Evolutionary conservation across 2,888 invertebrate genomes (phyloP).

Genomic region (Nebria brevicollis): DNA sequence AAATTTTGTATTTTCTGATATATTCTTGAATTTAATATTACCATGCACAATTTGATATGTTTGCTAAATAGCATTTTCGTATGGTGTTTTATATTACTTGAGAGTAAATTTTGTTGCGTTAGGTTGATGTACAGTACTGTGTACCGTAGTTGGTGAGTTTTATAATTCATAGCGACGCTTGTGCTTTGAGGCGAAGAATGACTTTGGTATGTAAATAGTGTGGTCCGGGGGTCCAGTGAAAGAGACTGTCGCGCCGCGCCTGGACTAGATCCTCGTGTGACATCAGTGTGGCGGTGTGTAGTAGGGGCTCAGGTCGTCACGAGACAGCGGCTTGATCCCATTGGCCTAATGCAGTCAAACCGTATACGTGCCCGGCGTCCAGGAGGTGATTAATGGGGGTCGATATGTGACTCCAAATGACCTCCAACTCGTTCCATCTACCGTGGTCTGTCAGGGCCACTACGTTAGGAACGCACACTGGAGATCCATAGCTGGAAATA

Average conservation of each 20-base stretch:
- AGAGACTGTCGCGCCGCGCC: not conserved
- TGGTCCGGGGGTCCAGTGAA: not conserved
- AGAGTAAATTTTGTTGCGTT: not conserved
- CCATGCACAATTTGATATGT: too few relatives aligned
- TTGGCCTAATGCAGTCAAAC: constrained; percentile 40
- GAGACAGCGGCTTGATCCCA: constrained; percentile 37
- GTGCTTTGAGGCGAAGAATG: not conserved
- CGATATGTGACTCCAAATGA: constrained; percentile 45
- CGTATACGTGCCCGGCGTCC: constrained; percentile 15
- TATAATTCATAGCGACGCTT: not conserved
- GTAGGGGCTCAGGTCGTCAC: constrained; percentile 4
- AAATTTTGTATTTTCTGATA: too few relatives aligned
- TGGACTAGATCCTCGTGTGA: too few relatives aligned
- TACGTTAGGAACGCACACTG: not conserved
- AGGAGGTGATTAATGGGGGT: constrained; percentile 41
- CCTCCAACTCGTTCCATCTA: constrained; percentile 25
- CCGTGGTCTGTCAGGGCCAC: constrained; percentile 18
- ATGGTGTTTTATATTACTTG: not conserved
- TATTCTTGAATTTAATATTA: too few relatives aligned
- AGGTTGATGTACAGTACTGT: not conserved
- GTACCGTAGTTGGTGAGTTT: not conserved
- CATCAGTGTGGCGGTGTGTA: not conserved
- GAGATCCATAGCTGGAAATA: constrained; percentile 9
- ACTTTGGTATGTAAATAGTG: constrained; percentile 1
- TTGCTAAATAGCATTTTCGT: not conserved